Conservation (phyloP, 2,797 vertebrate genomes). For the Botia kubotai region DNA sequence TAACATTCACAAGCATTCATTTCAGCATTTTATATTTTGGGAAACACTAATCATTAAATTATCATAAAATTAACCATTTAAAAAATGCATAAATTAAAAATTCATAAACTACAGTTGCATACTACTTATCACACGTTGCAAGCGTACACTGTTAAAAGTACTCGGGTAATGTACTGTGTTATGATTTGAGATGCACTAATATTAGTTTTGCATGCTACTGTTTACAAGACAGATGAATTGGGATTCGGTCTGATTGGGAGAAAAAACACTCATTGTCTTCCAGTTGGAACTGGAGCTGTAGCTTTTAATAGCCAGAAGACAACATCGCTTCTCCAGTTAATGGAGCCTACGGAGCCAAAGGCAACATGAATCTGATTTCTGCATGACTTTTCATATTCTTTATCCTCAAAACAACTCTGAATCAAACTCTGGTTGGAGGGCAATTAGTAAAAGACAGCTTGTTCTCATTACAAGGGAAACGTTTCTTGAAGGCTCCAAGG, state of each 20-base stretch:
- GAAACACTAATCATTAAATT: too few relatives aligned
- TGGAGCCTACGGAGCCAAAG: conserved; percentile 21
- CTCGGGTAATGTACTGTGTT: background rate
- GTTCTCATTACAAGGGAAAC: conserved; percentile 12
- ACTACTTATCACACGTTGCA: background rate
- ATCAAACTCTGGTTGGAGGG: conserved; percentile 13
- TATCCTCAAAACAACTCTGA: background rate
- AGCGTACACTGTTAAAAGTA: background rate
- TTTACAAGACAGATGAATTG: background rate
- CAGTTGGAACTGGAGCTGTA: conserved; percentile 11
- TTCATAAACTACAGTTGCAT: too few relatives aligned
- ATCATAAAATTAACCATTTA: too few relatives aligned
- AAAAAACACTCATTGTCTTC: background rate
- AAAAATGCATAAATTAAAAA: too few relatives aligned
- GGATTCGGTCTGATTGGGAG: background rate
- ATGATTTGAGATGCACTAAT: background rate
- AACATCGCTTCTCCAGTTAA: conserved; percentile 24
- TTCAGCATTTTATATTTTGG: too few relatives aligned
- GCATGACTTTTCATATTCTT: conserved; percentile 5
- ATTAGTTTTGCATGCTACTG: background rate
- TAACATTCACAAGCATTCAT: too few relatives aligned
- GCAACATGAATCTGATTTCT: conserved; percentile 23
- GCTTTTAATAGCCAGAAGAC: conserved; percentile 20
- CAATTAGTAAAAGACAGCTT: conserved; percentile 1
- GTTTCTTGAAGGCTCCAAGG: conserved; percentile 9